Conservation (phyloP, 1,140 invertebrate species). For the Zaprionus gabonicus region DNA sequence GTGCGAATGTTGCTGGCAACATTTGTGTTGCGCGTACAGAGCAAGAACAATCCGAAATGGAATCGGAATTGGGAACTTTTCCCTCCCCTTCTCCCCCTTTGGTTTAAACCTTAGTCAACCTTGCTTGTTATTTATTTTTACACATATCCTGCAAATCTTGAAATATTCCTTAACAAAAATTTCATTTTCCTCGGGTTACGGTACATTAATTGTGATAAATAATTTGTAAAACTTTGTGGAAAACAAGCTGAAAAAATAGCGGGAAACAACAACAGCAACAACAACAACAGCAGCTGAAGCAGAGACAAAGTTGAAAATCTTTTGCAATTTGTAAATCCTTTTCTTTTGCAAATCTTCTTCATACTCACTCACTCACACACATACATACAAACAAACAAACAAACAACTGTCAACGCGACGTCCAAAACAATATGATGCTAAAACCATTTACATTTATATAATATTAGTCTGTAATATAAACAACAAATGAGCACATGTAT, state of each 20-base stretch:
- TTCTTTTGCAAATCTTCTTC: constrained; percentile 9
- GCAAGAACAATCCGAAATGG: constrained; percentile 12
- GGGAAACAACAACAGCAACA: neutral
- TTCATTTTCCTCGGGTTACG: neutral
- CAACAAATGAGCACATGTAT: constrained; percentile 52
- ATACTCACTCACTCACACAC: constrained; percentile 11
- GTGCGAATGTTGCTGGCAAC: constrained; percentile 70
- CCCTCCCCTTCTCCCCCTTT: neutral
- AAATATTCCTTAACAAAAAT: constrained; percentile 14
- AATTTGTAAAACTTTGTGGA: constrained; percentile 33
- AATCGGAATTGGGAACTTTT: constrained; percentile 15
- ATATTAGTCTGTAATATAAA: constrained; percentile 63
- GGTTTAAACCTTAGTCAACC: constrained; percentile 62
- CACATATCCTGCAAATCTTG: constrained; percentile 30
- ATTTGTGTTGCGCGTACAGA: constrained; percentile 48
- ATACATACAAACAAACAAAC: constrained; percentile 25
- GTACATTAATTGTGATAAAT: constrained; percentile 47
- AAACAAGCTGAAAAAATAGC: constrained; percentile 13
- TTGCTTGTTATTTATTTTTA: constrained; percentile 77
- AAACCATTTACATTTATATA: constrained; percentile 53
- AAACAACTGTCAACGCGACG: constrained; percentile 55
- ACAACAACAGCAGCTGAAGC: neutral
- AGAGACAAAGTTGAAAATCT: constrained; percentile 26
- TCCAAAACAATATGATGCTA: constrained; percentile 71
- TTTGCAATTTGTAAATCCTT: constrained; percentile 46